Evolutionary conservation across 2,888 invertebrate species (phyloP), one percentile per base, ranked within the genome.

Genomic region (Taenaris catops): DNA sequence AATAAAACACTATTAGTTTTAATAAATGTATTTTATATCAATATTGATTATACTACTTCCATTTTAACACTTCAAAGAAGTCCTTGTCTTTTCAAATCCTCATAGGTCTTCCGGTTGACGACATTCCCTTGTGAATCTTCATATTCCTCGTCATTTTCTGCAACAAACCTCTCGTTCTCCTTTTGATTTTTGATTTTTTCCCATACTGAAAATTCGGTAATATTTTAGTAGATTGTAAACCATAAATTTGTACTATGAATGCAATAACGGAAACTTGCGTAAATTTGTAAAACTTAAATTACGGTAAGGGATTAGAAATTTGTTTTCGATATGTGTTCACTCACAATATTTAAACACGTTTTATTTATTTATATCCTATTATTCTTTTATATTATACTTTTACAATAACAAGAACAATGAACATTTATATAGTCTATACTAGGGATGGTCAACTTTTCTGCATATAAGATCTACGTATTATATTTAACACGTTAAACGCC

Each of bases 121-220:
- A 99, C 99, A 87, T 99, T 99, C 6, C 99, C 99, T 53, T 93
- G 91, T 0, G 98, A 97, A 87, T 99, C 99, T 83, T 99, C 99
- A 79, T 95, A 99, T 64, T 99, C 99, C 78, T 99, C 99, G 78
- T 98, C 96, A 52, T 95, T 94, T 68, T 98, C 98, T 0, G 98
- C 96, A 53, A 96, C 96, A 94, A 97, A 99, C 44, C 99, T 90
- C 78, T 98, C 98, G 26, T 92, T 92, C 63, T 98, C 97, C 64
- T 99, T 99, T 61, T 96, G 96, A 4, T 93, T 91, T 71, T 98
- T 98, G 7, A 99, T 89, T 79, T 98, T 98, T 63, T 98, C 97
- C 99, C 99, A 99, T 44, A 99, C 94, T 94, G 71, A 45, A 89
- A 89, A 3, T 3, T 4, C 2, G 4, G 4, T 14, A 14, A 14